Percentiles rank a stretch among this genome's conserved stretches.
Conservation (phyloP, 2,888 invertebrate genomes). For the Ephialtes manifestator region DNA sequence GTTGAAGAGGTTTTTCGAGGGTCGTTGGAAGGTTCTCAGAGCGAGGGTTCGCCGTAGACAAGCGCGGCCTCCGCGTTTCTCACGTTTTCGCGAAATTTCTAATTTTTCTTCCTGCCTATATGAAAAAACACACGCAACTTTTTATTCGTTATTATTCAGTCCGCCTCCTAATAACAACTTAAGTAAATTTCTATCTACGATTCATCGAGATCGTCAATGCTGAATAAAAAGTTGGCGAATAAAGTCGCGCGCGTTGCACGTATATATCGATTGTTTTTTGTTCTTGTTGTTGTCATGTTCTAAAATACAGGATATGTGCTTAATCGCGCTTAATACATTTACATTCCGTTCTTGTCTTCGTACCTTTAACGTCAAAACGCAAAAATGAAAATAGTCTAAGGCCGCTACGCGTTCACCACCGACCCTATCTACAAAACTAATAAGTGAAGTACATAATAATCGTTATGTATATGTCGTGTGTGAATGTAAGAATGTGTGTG, state of each 20-base stretch:
- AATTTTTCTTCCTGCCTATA: slow-evolving; percentile 2
- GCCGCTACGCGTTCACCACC: slow-evolving; percentile 70
- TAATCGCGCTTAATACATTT: slow-evolving; percentile 70
- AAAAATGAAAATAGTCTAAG: slow-evolving; percentile 71
- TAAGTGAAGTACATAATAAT: slow-evolving; percentile 29
- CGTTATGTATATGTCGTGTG: slow-evolving; percentile 35
- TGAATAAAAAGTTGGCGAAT: slow-evolving; percentile 31
- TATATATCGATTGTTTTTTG: slow-evolving; percentile 7
- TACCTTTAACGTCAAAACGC: slow-evolving; percentile 64
- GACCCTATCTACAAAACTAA: slow-evolving; percentile 53
- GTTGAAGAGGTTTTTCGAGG: slow-evolving; percentile 38
- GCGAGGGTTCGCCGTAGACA: slow-evolving; percentile 42
- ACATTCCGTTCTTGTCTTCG: slow-evolving; percentile 63
- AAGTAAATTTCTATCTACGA: slow-evolving; percentile 46
- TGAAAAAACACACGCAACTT: slow-evolving; percentile 29
- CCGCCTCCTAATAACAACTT: slow-evolving; percentile 46
- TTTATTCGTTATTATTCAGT: slow-evolving; percentile 6
- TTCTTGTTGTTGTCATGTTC: slow-evolving; percentile 26
- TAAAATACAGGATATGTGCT: slow-evolving; percentile 76
- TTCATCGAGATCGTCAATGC: slow-evolving; percentile 38
- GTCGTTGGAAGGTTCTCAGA: slow-evolving; percentile 35
- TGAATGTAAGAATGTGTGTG: slow-evolving; percentile 47
- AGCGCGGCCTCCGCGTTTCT: slow-evolving; percentile 41
- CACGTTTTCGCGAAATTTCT: slow-evolving; percentile 30
- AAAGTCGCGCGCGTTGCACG: background rate